A percentile compares a stretch with the other conserved stretches of the same genome.
Evolutionary conservation across 2,113 vertebrate species (phyloP).

Genomic region (Plectropomus leopardus): DNA sequence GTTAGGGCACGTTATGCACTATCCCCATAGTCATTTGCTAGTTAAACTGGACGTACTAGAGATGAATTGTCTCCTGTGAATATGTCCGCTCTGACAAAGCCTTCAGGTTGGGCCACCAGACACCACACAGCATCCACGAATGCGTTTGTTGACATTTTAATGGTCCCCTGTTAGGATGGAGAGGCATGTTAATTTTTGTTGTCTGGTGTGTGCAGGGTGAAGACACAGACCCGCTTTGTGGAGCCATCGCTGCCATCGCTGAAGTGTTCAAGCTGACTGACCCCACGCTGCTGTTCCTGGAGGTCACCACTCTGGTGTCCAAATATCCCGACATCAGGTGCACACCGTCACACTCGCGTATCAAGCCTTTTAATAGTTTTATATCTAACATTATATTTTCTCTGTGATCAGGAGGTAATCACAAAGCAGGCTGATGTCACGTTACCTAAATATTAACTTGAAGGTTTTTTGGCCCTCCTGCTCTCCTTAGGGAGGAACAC

Average conservation of each 20-base stretch:
- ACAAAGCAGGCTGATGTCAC: neutral
- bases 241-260: constrained; percentile 92
- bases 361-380: no score
- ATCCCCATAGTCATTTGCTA: no score
- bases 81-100: no score
- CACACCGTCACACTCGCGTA: neutral
- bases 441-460: neutral
- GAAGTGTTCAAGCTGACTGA: constrained; percentile 98
- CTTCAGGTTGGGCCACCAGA: no score
- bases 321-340: constrained; percentile 98
- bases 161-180: no score
- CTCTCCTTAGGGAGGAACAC: constrained; percentile 91
- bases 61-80: no score
- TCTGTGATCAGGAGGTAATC: neutral
- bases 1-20: no score
- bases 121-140: no score
- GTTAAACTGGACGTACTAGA: no score
- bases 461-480: neutral
- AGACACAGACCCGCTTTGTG: constrained; percentile 90
- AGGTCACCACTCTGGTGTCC: constrained; percentile 96
- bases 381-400: no score
- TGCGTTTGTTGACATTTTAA: neutral
- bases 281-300: constrained; percentile 95
- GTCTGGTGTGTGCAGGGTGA: constrained; percentile 78
- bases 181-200: neutral